Evolutionary conservation across 2,888 invertebrate genomes (phyloP).

Genomic region (Phytoseiulus persimilis): DNA sequence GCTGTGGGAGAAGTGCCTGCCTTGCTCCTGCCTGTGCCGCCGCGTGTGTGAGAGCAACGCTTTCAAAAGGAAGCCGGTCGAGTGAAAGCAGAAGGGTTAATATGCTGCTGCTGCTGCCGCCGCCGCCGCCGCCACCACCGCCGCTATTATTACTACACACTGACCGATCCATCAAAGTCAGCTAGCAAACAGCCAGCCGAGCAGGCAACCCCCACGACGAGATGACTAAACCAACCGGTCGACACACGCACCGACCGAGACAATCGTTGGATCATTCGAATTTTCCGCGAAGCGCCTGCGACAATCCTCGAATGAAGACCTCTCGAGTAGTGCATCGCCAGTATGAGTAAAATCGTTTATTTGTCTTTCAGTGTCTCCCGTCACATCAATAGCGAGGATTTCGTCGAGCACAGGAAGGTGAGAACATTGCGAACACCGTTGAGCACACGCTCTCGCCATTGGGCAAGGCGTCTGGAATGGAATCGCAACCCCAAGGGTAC

Average conservation of each 20-base stretch:
- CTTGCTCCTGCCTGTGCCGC: background rate
- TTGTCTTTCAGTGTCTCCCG: too few relatives aligned
- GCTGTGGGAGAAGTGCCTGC: background rate
- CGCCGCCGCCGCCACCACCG: background rate
- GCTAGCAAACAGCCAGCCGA: slow-evolving; percentile 9
- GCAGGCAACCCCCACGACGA: background rate
- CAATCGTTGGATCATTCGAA: background rate
- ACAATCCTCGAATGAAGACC: too few relatives aligned
- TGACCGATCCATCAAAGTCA: slow-evolving; percentile 38
- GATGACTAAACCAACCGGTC: background rate
- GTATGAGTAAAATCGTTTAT: too few relatives aligned
- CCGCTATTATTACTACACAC: slow-evolving; percentile 33
- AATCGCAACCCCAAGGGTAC: too few relatives aligned
- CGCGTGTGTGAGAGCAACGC: background rate
- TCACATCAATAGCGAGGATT: too few relatives aligned
- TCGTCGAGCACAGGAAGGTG: too few relatives aligned
- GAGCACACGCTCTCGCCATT: too few relatives aligned
- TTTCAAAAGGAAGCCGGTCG: slow-evolving; percentile 5
- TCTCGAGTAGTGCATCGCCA: too few relatives aligned
- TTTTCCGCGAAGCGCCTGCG: background rate
- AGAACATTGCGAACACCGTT: too few relatives aligned
- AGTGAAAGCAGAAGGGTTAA: slow-evolving; percentile 30
- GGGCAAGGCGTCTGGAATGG: too few relatives aligned
- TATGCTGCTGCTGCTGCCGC: slow-evolving; percentile 17
- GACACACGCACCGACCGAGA: background rate